These are phyloP conservation scores for Drosophila tanythrix DNA, from an alignment of 2,888 invertebrate species.

Conservation along the genomic window DNA sequence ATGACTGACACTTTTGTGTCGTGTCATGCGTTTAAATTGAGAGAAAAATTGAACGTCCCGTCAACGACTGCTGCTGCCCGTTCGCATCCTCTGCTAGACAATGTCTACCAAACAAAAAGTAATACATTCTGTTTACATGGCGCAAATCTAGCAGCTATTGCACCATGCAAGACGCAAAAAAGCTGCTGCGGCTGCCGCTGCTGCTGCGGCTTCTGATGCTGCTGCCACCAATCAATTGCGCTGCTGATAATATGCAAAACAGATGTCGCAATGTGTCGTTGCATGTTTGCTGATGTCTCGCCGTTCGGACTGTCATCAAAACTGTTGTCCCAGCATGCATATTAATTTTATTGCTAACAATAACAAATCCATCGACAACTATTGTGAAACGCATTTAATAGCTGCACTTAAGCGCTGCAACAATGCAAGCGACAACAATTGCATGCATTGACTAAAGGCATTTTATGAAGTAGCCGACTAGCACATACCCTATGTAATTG, in stretches of 20 bases:
- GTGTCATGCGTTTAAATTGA: conserved; percentile 75
- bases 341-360: conserved; percentile 79
- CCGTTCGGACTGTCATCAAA: conserved; percentile 63
- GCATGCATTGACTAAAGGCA: neutral
- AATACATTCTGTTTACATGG: conserved; percentile 57
- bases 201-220: conserved; percentile 17
- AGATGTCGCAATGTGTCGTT: conserved; percentile 54
- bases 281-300: conserved; percentile 38
- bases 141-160: conserved; percentile 46
- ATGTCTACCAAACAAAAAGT: conserved; percentile 55
- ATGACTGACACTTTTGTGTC: conserved; percentile 75
- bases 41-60: conserved; percentile 34
- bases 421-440: conserved; percentile 42
- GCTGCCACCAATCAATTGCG: conserved; percentile 40
- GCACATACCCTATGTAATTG: neutral
- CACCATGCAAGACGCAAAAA: conserved; percentile 52
- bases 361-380: conserved; percentile 77
- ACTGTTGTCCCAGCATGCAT: conserved; percentile 70
- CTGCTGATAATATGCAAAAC: conserved; percentile 66
- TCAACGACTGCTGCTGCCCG: conserved; percentile 11
- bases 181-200: conserved; percentile 21
- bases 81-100: conserved; percentile 41
- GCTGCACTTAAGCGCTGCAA: conserved; percentile 60
- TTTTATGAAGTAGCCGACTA: conserved; percentile 7
- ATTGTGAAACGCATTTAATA: conserved; percentile 73